Conservation (phyloP, 2,888 invertebrate species). For the Acleris emargana region DNA sequence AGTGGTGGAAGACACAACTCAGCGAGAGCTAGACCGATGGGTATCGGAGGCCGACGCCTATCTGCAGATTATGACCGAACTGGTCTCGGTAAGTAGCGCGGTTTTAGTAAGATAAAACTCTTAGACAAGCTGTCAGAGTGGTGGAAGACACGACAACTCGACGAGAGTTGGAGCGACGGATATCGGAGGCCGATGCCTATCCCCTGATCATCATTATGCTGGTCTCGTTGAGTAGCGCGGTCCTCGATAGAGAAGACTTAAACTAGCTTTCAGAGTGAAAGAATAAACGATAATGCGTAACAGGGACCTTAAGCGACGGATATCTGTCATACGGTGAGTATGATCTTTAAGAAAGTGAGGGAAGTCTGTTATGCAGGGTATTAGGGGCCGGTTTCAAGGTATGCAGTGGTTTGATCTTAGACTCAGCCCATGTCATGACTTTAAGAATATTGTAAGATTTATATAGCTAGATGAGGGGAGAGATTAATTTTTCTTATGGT, state of each 20-base stretch:
- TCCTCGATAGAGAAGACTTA: neutral
- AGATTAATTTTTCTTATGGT: too few species aligned
- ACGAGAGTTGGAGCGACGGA: slow-evolving; percentile 65
- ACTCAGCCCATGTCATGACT: too few species aligned
- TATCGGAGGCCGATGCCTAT: slow-evolving; percentile 91
- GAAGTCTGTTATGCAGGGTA: too few species aligned
- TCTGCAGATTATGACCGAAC: slow-evolving; percentile 97
- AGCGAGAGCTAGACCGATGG: slow-evolving; percentile 94
- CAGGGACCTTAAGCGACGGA: slow-evolving; percentile 80
- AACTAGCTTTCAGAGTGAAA: slow-evolving; percentile 88
- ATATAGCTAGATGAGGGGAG: too few species aligned
- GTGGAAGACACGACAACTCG: slow-evolving; percentile 74
- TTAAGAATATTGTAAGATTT: too few species aligned
- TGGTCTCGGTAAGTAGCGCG: slow-evolving; percentile 87
- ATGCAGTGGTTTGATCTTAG: too few species aligned
- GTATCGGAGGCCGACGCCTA: slow-evolving; percentile 97
- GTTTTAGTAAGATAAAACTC: slow-evolving; percentile 47
- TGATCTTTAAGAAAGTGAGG: too few species aligned
- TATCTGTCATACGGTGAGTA: too few species aligned
- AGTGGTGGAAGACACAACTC: slow-evolving; percentile 97
- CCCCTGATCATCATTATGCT: slow-evolving; percentile 97
- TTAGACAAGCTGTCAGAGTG: slow-evolving; percentile 86
- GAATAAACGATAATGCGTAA: slow-evolving; percentile 93
- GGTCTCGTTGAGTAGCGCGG: slow-evolving; percentile 85
- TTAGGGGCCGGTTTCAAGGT: too few species aligned